A percentile compares a stretch with the other conserved stretches of the same genome.
Evolutionary conservation across 2,888 invertebrate genomes (phyloP).

Genomic region (Tenthredo scrophulariae): DNA sequence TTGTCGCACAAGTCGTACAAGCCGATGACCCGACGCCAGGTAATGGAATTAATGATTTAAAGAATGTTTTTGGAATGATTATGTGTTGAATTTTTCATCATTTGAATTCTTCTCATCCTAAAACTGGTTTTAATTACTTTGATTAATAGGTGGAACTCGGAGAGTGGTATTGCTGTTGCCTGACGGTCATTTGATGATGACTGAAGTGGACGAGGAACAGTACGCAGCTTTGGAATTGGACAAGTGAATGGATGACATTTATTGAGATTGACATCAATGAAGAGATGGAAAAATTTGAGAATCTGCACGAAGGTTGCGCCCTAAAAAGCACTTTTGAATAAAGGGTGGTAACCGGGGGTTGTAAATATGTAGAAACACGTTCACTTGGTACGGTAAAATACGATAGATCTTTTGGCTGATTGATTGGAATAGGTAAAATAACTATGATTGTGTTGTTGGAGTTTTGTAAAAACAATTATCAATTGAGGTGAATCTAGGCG

Average conservation of each 20-base stretch:
- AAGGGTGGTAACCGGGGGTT: slow-evolving; percentile 14
- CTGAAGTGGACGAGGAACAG: slow-evolving; percentile 92
- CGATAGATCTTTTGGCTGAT: slow-evolving; percentile 61
- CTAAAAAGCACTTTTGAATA: background rate
- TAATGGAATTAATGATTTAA: slow-evolving; percentile 69
- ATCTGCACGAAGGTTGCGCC: background rate
- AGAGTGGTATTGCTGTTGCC: slow-evolving; percentile 91
- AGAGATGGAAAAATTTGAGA: slow-evolving; percentile 37
- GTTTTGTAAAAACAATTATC: slow-evolving; percentile 63
- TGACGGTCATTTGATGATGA: slow-evolving; percentile 92
- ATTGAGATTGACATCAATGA: slow-evolving; percentile 42
- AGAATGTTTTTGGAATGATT: too few relatives aligned
- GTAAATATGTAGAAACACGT: slow-evolving; percentile 33
- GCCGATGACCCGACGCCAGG: slow-evolving; percentile 92
- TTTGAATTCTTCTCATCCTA: background rate
- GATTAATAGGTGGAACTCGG: slow-evolving; percentile 86
- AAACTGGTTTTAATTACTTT: background rate
- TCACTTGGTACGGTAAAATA: slow-evolving; percentile 9
- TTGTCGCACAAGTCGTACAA: slow-evolving; percentile 92
- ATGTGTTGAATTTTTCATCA: too few relatives aligned
- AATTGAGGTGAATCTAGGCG: slow-evolving; percentile 57
- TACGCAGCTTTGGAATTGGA: slow-evolving; percentile 85
- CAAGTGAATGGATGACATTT: slow-evolving; percentile 76
- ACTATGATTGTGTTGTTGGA: slow-evolving; percentile 59
- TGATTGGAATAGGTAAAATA: slow-evolving; percentile 37